These are phyloP conservation scores for Drosophila melanosoma DNA, from an alignment of 2,888 invertebrate genomes.

Conservation along the genomic window DNA sequence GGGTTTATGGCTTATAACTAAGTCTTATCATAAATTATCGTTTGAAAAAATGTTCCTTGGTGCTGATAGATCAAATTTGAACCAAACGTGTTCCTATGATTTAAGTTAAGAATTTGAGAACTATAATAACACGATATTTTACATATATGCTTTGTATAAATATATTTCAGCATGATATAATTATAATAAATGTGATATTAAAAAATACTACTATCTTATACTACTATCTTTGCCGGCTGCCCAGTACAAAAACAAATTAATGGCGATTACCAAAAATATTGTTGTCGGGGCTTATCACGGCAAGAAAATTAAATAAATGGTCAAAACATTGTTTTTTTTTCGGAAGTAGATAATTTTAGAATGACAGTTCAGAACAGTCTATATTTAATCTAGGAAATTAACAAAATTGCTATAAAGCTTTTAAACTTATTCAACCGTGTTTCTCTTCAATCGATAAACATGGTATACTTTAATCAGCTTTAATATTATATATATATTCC, in stretches of 20 bases:
- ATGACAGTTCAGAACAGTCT: neutral
- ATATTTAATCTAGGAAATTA: neutral
- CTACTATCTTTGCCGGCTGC: conserved; percentile 28
- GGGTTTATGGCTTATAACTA: conserved; percentile 23
- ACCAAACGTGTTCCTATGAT: conserved; percentile 41
- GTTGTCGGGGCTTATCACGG: neutral
- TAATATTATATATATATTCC: neutral
- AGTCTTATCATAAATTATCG: neutral
- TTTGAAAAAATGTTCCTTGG: conserved; percentile 8
- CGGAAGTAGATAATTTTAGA: neutral
- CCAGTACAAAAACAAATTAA: conserved; percentile 27
- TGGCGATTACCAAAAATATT: conserved; percentile 9
- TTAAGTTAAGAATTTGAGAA: conserved; percentile 6
- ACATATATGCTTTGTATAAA: neutral
- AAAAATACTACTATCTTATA: too few species aligned
- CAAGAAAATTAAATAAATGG: neutral
- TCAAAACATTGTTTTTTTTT: neutral
- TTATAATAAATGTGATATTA: conserved; percentile 20
- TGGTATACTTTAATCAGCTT: neutral
- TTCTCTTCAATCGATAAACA: neutral
- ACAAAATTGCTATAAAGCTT: neutral
- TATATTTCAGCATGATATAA: conserved; percentile 23
- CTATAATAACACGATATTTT: neutral
- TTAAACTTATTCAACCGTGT: neutral
- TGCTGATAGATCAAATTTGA: conserved; percentile 14